These are phyloP conservation scores for Turritopsis dohrnii DNA, from an alignment of 30 jellyfish, hydroid and myxozoan species.

Conservation along the genomic window DNA sequence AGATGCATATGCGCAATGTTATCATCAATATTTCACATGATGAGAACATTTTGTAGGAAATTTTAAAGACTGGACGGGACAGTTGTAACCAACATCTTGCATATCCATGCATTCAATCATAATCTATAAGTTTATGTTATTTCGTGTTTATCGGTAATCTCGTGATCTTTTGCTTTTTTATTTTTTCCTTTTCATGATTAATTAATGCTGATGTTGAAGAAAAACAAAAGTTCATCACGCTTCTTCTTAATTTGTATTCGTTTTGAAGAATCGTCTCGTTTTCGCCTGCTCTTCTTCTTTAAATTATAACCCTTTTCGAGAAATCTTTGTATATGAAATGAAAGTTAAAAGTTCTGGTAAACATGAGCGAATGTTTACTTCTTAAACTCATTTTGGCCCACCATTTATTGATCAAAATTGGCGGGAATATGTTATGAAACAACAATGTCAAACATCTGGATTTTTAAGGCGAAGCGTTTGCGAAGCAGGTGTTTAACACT, in stretches of 20 bases:
- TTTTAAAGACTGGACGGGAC: too few species aligned
- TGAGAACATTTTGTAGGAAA: too few species aligned
- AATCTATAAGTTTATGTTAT: background rate
- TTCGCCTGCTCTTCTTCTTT: too few species aligned
- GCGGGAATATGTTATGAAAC: background rate
- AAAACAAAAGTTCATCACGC: background rate
- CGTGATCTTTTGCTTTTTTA: background rate
- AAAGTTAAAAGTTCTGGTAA: too few species aligned
- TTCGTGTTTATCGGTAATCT: background rate
- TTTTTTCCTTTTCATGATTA: background rate
- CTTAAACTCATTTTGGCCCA: background rate
- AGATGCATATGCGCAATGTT: too few species aligned
- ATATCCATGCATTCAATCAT: too few species aligned
- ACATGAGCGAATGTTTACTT: background rate
- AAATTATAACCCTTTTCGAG: too few species aligned
- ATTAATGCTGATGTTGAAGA: too few species aligned
- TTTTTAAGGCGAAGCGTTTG: background rate
- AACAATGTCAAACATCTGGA: background rate
- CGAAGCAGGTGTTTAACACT: background rate
- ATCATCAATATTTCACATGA: too few species aligned
- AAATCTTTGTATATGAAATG: too few species aligned
- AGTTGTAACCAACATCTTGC: too few species aligned
- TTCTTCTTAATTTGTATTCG: background rate
- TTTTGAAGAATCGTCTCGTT: background rate
- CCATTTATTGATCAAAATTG: background rate